These are phyloP conservation scores for Morpho helenor DNA, from an alignment of 2,888 invertebrate species.

Conservation along the genomic window DNA sequence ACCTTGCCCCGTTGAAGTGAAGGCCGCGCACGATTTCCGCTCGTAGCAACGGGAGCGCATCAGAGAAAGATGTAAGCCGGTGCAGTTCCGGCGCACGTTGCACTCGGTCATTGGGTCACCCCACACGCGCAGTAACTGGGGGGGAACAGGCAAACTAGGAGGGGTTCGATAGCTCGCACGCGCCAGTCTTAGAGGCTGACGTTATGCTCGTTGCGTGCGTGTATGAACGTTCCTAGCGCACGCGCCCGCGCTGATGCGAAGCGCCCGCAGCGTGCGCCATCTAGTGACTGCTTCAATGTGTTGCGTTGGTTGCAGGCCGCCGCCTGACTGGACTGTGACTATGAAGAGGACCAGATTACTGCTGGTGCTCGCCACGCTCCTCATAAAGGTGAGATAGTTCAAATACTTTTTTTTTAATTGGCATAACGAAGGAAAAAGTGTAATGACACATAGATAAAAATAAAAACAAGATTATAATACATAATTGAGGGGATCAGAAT, in stretches of 20 bases:
- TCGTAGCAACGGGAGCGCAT: constrained; percentile 60
- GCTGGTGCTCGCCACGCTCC: constrained; percentile 69
- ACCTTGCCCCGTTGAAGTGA: constrained; percentile 68
- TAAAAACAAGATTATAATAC: no score
- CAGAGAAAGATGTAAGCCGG: constrained; percentile 55
- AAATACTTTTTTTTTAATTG: constrained; percentile 15
- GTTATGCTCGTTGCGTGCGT: constrained; percentile 45
- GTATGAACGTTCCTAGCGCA: constrained; percentile 47
- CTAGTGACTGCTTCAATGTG: constrained; percentile 58
- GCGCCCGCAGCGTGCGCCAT: constrained; percentile 38
- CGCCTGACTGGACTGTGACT: constrained; percentile 62
- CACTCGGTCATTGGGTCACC: constrained; percentile 76
- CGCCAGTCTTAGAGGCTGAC: constrained; percentile 29
- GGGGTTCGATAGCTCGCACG: constrained; percentile 28
- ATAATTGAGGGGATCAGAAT: no score
- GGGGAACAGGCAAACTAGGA: constrained; percentile 24
- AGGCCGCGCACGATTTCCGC: constrained; percentile 68
- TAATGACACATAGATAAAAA: no score
- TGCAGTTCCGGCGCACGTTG: constrained; percentile 70
- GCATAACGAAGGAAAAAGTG: no score
- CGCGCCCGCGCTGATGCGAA: constrained; percentile 39
- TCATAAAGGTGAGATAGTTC: constrained; percentile 58
- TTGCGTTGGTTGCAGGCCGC: constrained; percentile 70
- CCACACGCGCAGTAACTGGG: constrained; percentile 38
- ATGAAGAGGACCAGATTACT: constrained; percentile 75